Evolutionary conservation across 2,888 invertebrate species (phyloP).

Genomic region (Fragum fragum): DNA sequence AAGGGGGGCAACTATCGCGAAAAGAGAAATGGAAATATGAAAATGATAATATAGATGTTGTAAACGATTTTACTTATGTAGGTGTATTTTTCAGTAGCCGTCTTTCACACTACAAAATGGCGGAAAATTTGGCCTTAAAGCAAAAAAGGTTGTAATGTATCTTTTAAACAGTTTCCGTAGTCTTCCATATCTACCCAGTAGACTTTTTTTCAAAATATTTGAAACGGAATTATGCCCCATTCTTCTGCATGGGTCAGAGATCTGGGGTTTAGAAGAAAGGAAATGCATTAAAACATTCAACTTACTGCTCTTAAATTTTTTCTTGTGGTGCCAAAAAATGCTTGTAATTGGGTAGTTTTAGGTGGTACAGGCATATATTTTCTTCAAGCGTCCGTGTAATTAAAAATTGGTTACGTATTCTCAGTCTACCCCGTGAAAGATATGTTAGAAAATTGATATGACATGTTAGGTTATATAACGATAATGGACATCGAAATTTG

Average conservation of each 20-base stretch:
- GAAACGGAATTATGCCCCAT: conserved; percentile 39
- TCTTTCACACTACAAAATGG: conserved; percentile 11
- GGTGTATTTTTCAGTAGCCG: conserved; percentile 7
- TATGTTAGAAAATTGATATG: conserved; percentile 20
- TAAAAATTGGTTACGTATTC: conserved; percentile 32
- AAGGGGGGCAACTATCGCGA: conserved; percentile 14
- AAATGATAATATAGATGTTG: background rate
- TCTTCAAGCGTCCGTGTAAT: conserved; percentile 16
- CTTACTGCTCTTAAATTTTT: conserved; percentile 28
- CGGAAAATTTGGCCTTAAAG: background rate
- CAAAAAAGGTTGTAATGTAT: conserved; percentile 3
- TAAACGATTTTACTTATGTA: conserved; percentile 27
- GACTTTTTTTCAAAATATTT: conserved; percentile 36
- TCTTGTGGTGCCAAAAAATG: conserved; percentile 18
- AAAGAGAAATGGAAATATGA: conserved; percentile 28
- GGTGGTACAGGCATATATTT: conserved; percentile 33
- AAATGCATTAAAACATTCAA: conserved; percentile 39
- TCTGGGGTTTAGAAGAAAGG: conserved; percentile 43
- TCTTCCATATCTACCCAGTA: background rate
- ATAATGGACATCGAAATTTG: conserved; percentile 29
- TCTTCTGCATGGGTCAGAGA: conserved; percentile 47
- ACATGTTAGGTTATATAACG: conserved; percentile 31
- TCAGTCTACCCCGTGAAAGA: background rate
- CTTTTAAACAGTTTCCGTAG: background rate
- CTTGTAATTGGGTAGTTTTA: conserved; percentile 32